Evolutionary conservation across 2,888 invertebrate genomes (phyloP), one percentile per base, ranked within the genome.

Genomic region (Callinectes sapidus): DNA sequence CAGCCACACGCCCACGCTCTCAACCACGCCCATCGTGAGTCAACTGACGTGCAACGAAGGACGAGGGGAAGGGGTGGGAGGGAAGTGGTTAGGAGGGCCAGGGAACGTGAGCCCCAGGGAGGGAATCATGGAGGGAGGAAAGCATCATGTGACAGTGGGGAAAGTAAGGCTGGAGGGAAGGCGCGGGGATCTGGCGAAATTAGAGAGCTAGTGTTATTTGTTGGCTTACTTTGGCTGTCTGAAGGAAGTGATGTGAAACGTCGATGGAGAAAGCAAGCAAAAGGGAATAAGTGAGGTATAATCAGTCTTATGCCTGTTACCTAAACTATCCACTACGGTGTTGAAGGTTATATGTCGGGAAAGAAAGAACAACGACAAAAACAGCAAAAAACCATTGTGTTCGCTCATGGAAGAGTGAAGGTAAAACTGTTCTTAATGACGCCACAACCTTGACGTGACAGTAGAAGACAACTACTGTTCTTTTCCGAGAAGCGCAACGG

Each of bases 381-480:
- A 71, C 5, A 28, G 10, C 28, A 71, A 71, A 28, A 1, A 2
- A 5, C 71, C 39, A 39, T 6, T 13, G 71, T 71, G 28, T 71
- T 71, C 71, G 28, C 28, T 71, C 71, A 71, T 28, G 71, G 28
- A 71, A 71, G 28, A 23, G 71, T 71, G 71, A 71, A n/a, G 71
- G 28, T 71, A n/a, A 71, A 71, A 71, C 28, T 71, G 66, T 71
- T 71, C 71, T 71, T 71, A n/a, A 71, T 71, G 28, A 71, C 71
- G 71, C n/a, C 71, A 71, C 71, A 28, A 28, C 71, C 71, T 71
- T 71, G 71, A 28, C 71, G 28, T 71, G 71, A 28, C 71, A 28
- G n/a, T 28, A 28, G n/a, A 71, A 28, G 28, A n/a, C 28, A 10
- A 71, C 28, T 71, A 28, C 39, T 39, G n/a, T 71, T 71, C 2